phyloP scores from a whole-genome alignment of 2,113 vertebrate genomes.

The Trematomus loennbergii region DNA sequence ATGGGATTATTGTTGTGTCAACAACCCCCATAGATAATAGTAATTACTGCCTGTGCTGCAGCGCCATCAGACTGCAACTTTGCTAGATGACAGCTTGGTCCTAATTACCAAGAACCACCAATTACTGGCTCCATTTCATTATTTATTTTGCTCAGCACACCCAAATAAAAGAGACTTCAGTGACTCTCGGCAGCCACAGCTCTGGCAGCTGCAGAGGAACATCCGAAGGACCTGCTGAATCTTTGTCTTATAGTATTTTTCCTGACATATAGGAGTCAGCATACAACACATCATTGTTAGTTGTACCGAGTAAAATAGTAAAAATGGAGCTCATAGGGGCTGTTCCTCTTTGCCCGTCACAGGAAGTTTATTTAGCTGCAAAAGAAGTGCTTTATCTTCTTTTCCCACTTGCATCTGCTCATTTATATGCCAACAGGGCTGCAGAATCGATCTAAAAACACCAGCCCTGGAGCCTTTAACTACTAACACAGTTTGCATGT shows the following conservation, averaged over 20 bases:
- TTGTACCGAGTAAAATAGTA: slow-evolving; percentile 10
- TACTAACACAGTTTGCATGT: slow-evolving; percentile 30
- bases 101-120: slow-evolving; percentile 85
- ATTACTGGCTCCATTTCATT: slow-evolving; percentile 83
- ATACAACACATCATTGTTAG: slow-evolving; percentile 30
- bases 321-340: slow-evolving; percentile 27
- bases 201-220: slow-evolving; percentile 71
- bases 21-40: slow-evolving; percentile 82
- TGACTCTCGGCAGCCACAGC: slow-evolving; percentile 60
- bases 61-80: slow-evolving; percentile 79
- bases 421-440: slow-evolving; percentile 49
- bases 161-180: slow-evolving; percentile 79
- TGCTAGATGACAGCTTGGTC: slow-evolving; percentile 80
- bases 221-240: slow-evolving; percentile 65
- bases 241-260: slow-evolving; percentile 33
- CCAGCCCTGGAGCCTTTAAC: slow-evolving; percentile 42
- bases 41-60: slow-evolving; percentile 79
- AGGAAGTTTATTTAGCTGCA: slow-evolving; percentile 69
- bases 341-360: slow-evolving; percentile 57
- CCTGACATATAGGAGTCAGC: slow-evolving; percentile 43
- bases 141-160: slow-evolving; percentile 80
- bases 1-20: slow-evolving; percentile 81
- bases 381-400: slow-evolving; percentile 64
- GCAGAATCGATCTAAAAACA: slow-evolving; percentile 32
- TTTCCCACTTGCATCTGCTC: slow-evolving; percentile 29